phyloP scores from a whole-genome alignment of 2,797 vertebrate species.

The Siniperca obscura region DNA sequence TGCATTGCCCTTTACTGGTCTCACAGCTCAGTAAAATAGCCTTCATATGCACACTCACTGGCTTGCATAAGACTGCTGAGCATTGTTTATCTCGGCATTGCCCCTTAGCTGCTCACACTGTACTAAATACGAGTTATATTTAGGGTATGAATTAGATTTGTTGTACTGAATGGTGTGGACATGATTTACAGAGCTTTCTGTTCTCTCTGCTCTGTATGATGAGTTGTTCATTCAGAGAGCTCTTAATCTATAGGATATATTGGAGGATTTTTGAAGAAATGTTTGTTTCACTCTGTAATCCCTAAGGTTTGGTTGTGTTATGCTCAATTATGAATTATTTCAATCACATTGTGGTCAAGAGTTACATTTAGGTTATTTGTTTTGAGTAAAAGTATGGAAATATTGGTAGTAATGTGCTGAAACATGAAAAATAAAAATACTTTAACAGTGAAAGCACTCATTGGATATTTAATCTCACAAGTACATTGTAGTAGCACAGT shows the following conservation, averaged over 20 bases:
- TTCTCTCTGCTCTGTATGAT: slow-evolving; percentile 11
- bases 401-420: not conserved
- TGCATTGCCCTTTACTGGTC: slow-evolving; percentile 23
- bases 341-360: not conserved
- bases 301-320: not conserved
- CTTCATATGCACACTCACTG: slow-evolving; percentile 11
- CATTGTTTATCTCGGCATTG: slow-evolving; percentile 50
- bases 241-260: slow-evolving; percentile 31
- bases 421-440: not conserved
- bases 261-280: not conserved
- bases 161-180: slow-evolving; percentile 7
- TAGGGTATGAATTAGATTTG: slow-evolving; percentile 10
- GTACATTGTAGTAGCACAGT: not conserved
- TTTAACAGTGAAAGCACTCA: not conserved
- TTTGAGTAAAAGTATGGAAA: not conserved
- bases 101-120: slow-evolving; percentile 35
- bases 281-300: slow-evolving; percentile 16
- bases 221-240: not conserved
- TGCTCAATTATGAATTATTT: slow-evolving; percentile 14
- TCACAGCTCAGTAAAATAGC: slow-evolving; percentile 40
- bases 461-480: not conserved
- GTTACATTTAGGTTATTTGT: slow-evolving; percentile 11
- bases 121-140: slow-evolving; percentile 38
- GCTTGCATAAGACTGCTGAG: slow-evolving; percentile 45
- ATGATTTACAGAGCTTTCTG: slow-evolving; percentile 32